These are phyloP conservation scores for Bubo blakistoni DNA, from an alignment of 2,113 vertebrate species.

Conservation along the genomic window DNA sequence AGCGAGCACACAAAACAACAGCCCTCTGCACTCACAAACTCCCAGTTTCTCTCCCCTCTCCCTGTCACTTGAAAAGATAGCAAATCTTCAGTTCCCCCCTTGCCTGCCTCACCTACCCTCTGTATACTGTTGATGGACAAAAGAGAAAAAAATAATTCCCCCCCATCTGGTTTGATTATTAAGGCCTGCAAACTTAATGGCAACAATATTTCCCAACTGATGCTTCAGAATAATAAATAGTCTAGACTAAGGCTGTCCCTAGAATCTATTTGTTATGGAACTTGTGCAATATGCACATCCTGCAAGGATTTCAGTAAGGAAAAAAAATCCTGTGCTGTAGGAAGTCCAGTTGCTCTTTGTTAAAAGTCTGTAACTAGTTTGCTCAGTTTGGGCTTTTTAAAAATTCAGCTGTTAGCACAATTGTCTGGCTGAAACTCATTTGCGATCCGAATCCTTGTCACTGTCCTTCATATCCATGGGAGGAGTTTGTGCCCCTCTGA, in stretches of 20 bases:
- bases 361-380: neutral
- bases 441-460: neutral
- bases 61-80: neutral
- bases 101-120: neutral
- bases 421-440: neutral
- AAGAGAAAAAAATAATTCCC: neutral
- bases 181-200: neutral
- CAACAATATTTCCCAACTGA: neutral
- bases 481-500: neutral
- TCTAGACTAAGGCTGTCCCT: neutral
- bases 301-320: neutral
- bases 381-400: neutral
- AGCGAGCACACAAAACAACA: neutral
- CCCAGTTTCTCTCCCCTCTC: neutral
- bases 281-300: neutral
- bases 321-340: neutral
- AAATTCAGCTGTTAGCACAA: neutral
- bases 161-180: neutral
- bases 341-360: neutral
- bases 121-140: neutral
- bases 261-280: neutral
- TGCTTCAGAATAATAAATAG: neutral
- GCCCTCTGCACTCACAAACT: neutral
- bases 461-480: neutral
- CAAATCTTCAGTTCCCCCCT: neutral